These are phyloP conservation scores for Mactromeris polynyma DNA, from an alignment of 2,888 invertebrate species.

Conservation along the genomic window DNA sequence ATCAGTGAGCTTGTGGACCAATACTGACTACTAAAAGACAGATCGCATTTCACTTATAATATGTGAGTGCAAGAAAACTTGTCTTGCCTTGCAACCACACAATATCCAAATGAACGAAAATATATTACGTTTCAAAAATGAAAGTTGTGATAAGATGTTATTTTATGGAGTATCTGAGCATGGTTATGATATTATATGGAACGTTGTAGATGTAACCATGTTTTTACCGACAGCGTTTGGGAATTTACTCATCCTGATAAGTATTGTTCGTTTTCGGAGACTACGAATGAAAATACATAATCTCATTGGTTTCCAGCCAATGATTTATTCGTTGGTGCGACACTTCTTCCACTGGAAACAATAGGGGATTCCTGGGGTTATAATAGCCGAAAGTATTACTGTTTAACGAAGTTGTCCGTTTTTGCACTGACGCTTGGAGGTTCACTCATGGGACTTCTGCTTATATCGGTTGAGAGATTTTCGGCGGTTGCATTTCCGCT, in stretches of 20 bases:
- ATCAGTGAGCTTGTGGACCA: too few relatives aligned
- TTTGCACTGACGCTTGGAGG: constrained; percentile 40
- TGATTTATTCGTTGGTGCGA: constrained; percentile 45
- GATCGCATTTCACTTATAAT: too few relatives aligned
- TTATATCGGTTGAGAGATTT: constrained; percentile 51
- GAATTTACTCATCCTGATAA: constrained; percentile 46
- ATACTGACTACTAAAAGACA: too few relatives aligned
- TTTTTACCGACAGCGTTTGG: constrained; percentile 52
- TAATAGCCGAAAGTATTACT: constrained; percentile 38
- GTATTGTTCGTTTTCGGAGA: constrained; percentile 36
- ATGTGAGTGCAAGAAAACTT: not conserved
- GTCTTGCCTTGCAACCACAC: not conserved
- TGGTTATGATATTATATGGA: constrained; percentile 34
- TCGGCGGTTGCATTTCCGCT: constrained; percentile 51
- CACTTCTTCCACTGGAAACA: constrained; percentile 43
- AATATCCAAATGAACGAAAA: not conserved
- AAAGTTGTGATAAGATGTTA: constrained; percentile 35
- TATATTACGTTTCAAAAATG: constrained; percentile 23
- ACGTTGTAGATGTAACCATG: constrained; percentile 40
- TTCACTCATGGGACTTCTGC: constrained; percentile 28
- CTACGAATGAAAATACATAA: constrained; percentile 53
- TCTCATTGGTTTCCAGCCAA: constrained; percentile 40
- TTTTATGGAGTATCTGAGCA: constrained; percentile 20
- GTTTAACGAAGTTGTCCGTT: constrained; percentile 44
- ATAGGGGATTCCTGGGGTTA: constrained; percentile 35